Evolutionary conservation across 1,140 invertebrate species (phyloP), one percentile per base, ranked within the genome.

Genomic region (Pseudomyrmex cubaensis): DNA sequence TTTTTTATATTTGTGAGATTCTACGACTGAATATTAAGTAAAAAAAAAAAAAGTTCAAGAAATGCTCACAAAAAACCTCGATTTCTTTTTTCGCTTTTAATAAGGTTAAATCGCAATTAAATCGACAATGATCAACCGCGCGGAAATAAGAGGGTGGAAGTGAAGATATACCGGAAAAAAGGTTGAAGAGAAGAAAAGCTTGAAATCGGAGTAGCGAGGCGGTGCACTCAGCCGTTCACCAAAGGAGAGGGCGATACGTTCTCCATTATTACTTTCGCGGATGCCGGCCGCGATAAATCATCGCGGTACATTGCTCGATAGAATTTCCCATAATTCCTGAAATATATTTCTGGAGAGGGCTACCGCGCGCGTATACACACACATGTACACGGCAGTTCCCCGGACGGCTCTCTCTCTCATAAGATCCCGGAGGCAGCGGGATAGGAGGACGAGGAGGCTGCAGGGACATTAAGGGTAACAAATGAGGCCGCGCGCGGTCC

Each of bases 381-480:
- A 48, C 44, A 48, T 15, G 8, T 17, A 44, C 22, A 76, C 20
- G n/a, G 76, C 15, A 69, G 67, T 56, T 78, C 76, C 35, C 76
- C 78, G 70, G 78, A 35, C 70, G 80, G 35, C 57, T 62, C 72
- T 86, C 61, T 61, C 82, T 76, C 76, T 80, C 74, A 82, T 90
- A 89, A 86, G 87, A 91, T 90, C 87, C 85, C n/a, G 74, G 56
- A 83, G 76, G 57, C 54, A 46, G 64, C 25, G 50, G 86, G 64
- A 69, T 22, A 52, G 73, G 69, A 67, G 64, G 63, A 62, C 74
- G 82, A 75, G 59, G 76, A 83, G 84, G 67, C 88, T 89, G 82
- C 80, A 87, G 91, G 35, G 91, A 92, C 92, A 92, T 93, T 93
- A 93, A 93, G 92, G 92, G 88, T 93, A 93, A 93, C 92, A 92